Evolutionary conservation across 1,140 invertebrate genomes (phyloP), one percentile per base, ranked within the genome.

Genomic region (Aphelenchoides avenae): DNA sequence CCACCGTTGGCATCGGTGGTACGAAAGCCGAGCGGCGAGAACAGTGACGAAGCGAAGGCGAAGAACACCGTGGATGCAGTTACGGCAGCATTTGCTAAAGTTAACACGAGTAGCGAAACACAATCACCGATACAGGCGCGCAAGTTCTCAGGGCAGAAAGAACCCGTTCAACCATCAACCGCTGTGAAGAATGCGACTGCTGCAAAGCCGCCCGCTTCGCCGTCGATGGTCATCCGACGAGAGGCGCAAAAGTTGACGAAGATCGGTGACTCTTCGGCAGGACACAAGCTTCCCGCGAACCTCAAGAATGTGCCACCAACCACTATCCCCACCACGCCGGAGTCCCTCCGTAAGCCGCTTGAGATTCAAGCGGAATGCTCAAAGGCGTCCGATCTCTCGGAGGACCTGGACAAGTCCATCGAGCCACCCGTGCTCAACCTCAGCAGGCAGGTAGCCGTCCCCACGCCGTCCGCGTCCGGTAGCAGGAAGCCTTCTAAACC

Each of bases 121-220:
- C 27, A 27, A 40, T 18, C 42, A 18, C 6, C 2, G 22, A 30
- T 18, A 24, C 27, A 24, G 13, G 13, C 5, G n/a, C 24, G 13
- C 36, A 44, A 61, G 20, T 34, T 26, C 30, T 15, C 30, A 20
- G 20, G 36, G 30, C 27, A 27, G n/a, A 39, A 34, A 40, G n/a
- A 13, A n/a, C n/a, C 26, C 22, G 29, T 20, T 54, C 33, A n/a
- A 57, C 31, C 15, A 63, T 27, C 34, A 61, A 47, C 7, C 29
- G 15, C 33, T 41, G 24, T 30, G 26, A 36, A 11, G 13, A 26
- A 15, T 34, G 31, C 27, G 13, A 36, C 29, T 20, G 52, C 65
- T 18, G 67, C 49, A 26, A 67, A 67, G 44, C 65, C 65, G 20
- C 65, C 65, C 13, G 58, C 68, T 0, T 66, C 65, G 3, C 68